Evolutionary conservation across 2,888 invertebrate genomes (phyloP).

Genomic region (Conomelus anceps): DNA sequence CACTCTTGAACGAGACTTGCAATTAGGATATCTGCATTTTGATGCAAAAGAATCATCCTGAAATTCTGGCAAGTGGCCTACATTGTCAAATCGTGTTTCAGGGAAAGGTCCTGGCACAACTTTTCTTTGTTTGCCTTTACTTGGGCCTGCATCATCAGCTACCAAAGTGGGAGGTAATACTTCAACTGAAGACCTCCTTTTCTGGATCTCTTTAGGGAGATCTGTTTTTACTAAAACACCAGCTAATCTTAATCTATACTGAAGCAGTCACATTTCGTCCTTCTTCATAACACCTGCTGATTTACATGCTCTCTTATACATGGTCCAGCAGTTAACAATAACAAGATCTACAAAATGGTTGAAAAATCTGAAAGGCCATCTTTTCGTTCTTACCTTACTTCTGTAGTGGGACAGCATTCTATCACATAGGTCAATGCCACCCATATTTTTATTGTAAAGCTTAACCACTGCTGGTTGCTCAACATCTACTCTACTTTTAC

Average conservation of each 20-base stretch:
- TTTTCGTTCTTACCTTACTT: constrained; percentile 7
- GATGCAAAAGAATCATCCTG: constrained; percentile 8
- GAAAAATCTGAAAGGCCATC: neutral
- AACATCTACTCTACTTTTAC: constrained; percentile 9
- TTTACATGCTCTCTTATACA: constrained; percentile 9
- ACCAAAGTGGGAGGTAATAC: neutral
- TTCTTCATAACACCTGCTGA: neutral
- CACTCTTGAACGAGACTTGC: constrained; percentile 1
- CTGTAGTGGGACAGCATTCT: constrained; percentile 3
- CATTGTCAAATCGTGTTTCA: neutral
- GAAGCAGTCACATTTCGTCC: neutral
- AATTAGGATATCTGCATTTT: constrained; percentile 1
- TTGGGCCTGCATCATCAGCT: neutral
- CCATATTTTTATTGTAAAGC: constrained; percentile 11
- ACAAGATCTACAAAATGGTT: constrained; percentile 7
- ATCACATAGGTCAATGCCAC: neutral
- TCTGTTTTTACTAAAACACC: neutral
- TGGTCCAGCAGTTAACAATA: neutral
- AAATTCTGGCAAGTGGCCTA: constrained; percentile 2
- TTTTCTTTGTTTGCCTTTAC: neutral
- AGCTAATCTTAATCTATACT: neutral
- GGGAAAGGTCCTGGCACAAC: neutral
- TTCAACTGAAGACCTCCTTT: neutral
- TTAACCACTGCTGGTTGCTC: constrained; percentile 1
- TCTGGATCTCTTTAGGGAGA: neutral